Evolutionary conservation across 2,888 invertebrate genomes (phyloP), one percentile per base, ranked within the genome.

Genomic region (Lucinisca nassula): DNA sequence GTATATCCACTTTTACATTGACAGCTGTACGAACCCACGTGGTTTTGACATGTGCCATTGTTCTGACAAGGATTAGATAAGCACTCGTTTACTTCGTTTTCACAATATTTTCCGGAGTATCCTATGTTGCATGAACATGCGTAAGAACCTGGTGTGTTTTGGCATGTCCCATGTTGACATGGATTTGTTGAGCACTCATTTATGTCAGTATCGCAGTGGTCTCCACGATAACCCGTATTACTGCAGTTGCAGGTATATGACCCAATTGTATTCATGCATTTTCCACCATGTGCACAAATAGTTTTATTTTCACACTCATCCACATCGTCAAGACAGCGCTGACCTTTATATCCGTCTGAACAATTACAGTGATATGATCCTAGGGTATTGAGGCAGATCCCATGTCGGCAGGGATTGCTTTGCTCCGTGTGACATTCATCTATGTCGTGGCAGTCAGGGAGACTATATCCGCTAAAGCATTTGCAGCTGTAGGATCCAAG

Each of bases 251-350:
- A 67, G 4, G 3, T 21, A 35, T 67, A 67, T 2, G 67, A 35
- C 8, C 67, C 67, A 21, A 21, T 2, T 8, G 14, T 32, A 35
- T 67, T 67, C 3, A 3, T 3, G 30, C 67, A 67, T 6, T 1
- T 67, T 30, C 8, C 67, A 37, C 89, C 87, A 82, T 92, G 89
- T 70, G 77, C 30, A 82, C 92, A 92, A 17, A 3, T 67, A 8
- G 17, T 35, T 35, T 35, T 12, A 8, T 1, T 35, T 35, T 35
- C 4, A 67, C 67, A 67, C 35, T 67, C 67, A 35, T 67, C 35
- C 1, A 17, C 4, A 21, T 67, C 67, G 1, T 12, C 0, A 17
- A 35, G 24, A 67, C 67, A 67, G 17, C 1, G 3, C 4, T 32
- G 12, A 21, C 67, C 67, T 4, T 32, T 32, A 21, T 35, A 67